Conservation (phyloP, 2,797 vertebrate species). For the Channallabes apus region DNA sequence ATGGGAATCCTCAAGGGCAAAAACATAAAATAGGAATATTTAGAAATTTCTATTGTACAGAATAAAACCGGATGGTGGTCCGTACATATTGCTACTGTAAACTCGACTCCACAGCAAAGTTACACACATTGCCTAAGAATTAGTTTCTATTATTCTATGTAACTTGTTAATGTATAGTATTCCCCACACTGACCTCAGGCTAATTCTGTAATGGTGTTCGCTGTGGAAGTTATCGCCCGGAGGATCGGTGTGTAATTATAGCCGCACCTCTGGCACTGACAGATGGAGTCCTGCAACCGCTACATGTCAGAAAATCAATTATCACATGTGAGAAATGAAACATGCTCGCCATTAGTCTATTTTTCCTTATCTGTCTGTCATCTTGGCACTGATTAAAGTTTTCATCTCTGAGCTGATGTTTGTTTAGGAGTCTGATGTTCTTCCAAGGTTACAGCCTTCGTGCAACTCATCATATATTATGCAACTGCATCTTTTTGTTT, state of each 20-base stretch:
- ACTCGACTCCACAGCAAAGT: too few relatives aligned
- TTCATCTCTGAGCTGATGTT: constrained; percentile 45
- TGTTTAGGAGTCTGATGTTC: constrained; percentile 27
- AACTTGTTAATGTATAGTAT: background rate
- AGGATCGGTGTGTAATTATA: constrained; percentile 59
- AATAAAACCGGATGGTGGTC: too few relatives aligned
- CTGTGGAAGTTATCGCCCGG: constrained; percentile 36
- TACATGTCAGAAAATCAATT: constrained; percentile 58
- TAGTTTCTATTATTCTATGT: background rate
- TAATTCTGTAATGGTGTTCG: constrained; percentile 49
- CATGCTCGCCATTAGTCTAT: constrained; percentile 51
- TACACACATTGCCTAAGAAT: background rate
- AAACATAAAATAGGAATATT: background rate
- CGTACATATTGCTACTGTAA: background rate
- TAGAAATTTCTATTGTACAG: background rate
- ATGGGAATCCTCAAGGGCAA: background rate
- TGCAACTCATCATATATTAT: constrained; percentile 25
- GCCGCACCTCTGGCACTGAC: constrained; percentile 46
- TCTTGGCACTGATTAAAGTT: constrained; percentile 58
- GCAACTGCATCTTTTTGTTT: background rate
- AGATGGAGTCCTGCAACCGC: constrained; percentile 48
- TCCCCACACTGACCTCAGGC: constrained; percentile 36
- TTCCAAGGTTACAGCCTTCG: constrained; percentile 44
- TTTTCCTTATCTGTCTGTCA: constrained; percentile 45
- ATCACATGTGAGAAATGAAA: constrained; percentile 58